Evolutionary conservation across 2,113 vertebrate genomes (phyloP).

Genomic region (Ptychochromis oligacanthus): DNA sequence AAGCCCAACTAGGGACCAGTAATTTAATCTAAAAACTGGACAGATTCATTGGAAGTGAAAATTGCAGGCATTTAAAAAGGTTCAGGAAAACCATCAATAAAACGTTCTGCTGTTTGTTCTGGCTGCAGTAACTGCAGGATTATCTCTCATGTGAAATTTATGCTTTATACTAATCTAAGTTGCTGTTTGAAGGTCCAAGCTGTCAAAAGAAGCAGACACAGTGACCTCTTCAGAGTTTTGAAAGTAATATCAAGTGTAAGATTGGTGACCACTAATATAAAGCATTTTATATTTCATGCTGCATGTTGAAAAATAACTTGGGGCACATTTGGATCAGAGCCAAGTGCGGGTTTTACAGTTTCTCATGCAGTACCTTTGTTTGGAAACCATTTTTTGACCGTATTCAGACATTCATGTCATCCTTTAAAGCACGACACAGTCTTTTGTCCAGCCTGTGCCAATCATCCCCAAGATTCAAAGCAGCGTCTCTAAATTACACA

Average conservation of each 20-base stretch:
- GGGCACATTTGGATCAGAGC: neutral
- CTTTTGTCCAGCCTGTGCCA: neutral
- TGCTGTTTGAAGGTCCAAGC: no score
- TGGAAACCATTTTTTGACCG: neutral
- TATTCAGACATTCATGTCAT: neutral
- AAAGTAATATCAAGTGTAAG: neutral
- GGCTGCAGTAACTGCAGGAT: neutral
- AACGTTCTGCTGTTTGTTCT: no score
- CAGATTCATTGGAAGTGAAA: no score
- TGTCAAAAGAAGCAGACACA: neutral
- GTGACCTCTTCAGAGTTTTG: neutral
- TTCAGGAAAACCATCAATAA: no score
- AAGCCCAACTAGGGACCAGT: no score
- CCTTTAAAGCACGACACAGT: neutral
- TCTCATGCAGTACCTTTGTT: neutral
- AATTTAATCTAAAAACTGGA: no score
- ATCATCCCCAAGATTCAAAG: neutral
- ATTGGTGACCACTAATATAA: neutral
- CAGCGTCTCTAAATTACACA: neutral
- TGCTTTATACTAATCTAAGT: no score
- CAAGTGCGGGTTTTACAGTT: neutral
- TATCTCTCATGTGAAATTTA: neutral
- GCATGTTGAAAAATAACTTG: neutral
- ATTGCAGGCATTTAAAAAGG: no score
- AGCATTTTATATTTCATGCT: neutral